Conservation (phyloP, 2,113 vertebrate genomes). For the Archilochus colubris region DNA sequence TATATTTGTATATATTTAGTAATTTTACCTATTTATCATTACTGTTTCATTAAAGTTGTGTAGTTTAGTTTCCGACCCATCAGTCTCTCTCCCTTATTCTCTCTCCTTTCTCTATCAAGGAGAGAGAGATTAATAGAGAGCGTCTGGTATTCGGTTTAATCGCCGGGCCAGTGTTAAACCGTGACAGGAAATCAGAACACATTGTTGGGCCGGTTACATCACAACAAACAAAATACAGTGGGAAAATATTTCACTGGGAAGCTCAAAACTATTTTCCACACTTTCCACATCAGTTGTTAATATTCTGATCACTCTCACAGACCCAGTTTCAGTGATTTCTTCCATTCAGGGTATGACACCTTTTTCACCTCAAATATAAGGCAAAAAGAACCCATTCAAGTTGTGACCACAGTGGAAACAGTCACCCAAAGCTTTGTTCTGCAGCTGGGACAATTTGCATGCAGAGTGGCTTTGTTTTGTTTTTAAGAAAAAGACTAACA, state of each 20-base stretch:
- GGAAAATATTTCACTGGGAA: neutral
- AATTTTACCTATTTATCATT: no score
- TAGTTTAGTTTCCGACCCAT: no score
- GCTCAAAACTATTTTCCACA: neutral
- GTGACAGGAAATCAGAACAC: no score
- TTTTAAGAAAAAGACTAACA: neutral
- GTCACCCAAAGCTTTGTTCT: neutral
- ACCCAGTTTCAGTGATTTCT: neutral
- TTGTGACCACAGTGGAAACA: neutral
- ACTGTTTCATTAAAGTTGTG: no score
- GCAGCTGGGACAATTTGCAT: neutral
- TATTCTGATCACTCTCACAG: neutral
- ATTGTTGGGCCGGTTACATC: accelerated
- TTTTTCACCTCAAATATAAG: neutral
- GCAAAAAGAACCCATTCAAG: neutral
- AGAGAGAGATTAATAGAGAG: no score
- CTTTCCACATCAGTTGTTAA: neutral
- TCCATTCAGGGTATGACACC: neutral
- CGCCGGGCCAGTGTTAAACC: no score
- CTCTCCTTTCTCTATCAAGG: no score
- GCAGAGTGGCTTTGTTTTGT: neutral
- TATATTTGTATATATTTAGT: no score
- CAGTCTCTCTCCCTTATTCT: no score
- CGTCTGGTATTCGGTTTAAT: no score
- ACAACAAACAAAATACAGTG: neutral